Conservation (phyloP, 2,113 vertebrate species). For the Echinops telfairi region DNA sequence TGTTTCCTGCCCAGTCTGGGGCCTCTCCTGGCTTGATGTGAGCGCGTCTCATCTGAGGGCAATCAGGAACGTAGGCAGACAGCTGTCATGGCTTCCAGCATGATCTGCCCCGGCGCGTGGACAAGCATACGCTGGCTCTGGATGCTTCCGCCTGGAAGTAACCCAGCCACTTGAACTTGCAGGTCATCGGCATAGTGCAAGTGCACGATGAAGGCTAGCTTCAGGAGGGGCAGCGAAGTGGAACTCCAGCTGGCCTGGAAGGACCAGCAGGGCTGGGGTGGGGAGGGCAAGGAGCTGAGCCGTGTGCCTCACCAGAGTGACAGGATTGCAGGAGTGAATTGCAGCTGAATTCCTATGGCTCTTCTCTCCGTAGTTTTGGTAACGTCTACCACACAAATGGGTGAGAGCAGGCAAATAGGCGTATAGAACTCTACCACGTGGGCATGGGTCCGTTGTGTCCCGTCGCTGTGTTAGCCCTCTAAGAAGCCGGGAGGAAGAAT, state of each 20-base stretch:
- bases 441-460: too few species aligned
- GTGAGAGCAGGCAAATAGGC: too few species aligned
- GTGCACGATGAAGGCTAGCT: too few species aligned
- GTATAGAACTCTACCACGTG: too few species aligned
- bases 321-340: background rate
- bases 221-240: too few species aligned
- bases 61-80: too few species aligned
- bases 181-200: background rate
- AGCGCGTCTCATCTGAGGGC: too few species aligned
- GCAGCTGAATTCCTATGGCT: too few species aligned
- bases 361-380: too few species aligned
- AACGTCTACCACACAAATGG: too few species aligned
- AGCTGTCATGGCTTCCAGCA: too few species aligned
- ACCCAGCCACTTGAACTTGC: background rate
- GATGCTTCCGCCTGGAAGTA: background rate
- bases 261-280: background rate
- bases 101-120: background rate
- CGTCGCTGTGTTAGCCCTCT: background rate
- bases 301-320: background rate
- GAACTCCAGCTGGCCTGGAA: background rate
- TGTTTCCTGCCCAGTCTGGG: background rate
- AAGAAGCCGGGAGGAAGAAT: background rate
- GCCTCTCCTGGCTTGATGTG: too few species aligned
- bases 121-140: background rate
- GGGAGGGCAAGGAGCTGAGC: background rate